Evolutionary conservation across 2,113 vertebrate species (phyloP).

Genomic region (Scophthalmus maximus): DNA sequence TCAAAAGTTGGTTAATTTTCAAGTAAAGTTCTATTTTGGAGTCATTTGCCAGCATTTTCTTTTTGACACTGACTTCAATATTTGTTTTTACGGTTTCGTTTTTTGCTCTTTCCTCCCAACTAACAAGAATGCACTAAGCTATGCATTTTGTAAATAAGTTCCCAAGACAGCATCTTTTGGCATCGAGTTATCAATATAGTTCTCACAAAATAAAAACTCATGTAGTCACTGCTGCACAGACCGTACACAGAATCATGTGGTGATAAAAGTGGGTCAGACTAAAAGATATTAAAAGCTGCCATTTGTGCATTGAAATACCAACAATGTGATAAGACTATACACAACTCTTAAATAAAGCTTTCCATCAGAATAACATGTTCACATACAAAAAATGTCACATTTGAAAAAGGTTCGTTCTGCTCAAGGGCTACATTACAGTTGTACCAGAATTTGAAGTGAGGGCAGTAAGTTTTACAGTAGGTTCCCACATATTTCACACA

Average conservation of each 20-base stretch:
- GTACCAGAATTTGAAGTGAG: neutral
- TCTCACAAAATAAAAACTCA: neutral
- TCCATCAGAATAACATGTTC: neutral
- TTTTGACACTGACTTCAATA: neutral
- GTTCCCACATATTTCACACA: constrained; percentile 1
- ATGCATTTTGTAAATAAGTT: neutral
- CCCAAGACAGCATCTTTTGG: neutral
- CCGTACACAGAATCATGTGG: neutral
- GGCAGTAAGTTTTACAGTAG: neutral
- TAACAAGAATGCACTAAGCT: neutral
- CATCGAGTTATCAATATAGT: too few relatives aligned
- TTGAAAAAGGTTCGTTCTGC: neutral
- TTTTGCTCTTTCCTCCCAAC: neutral
- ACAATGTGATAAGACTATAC: neutral
- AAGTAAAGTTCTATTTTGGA: neutral
- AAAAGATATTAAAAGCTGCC: constrained; percentile 4
- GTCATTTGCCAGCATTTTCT: neutral
- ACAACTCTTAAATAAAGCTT: neutral
- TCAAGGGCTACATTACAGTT: neutral
- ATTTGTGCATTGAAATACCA: neutral
- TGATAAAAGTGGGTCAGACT: neutral
- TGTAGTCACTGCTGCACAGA: neutral
- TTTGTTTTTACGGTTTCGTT: neutral
- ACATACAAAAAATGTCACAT: neutral
- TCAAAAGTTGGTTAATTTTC: too few relatives aligned